Base-by-base conservation (phyloP, 2,113 vertebrate species). In the Bufo bufo region DNA sequence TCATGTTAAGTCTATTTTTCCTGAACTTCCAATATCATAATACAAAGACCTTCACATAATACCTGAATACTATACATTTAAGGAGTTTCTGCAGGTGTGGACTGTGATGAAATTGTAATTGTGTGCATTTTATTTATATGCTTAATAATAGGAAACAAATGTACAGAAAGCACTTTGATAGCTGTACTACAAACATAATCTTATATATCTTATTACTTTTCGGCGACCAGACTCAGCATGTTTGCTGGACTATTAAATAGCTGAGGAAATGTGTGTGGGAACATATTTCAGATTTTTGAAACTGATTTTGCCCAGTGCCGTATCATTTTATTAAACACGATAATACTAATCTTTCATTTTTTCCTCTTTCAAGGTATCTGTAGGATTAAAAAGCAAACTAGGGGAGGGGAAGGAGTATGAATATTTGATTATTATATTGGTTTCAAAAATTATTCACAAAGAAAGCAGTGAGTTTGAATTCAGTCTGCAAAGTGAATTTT, bases 241-340 rank as follows among this genome's bases (percentile, higher is more conserved):
- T 72, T 72, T 72, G 47, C 5, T 72, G 43, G 8, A 72, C 43
- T 72, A 72, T 72, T 72, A 72, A 72, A 20, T 1, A 45, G 69
- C 69, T 72, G 43, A 72, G 69, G 14, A 72, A 45, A 72, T 45
- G 14, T 72, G 43, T 72, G 33, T 45, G 12, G 33, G 33, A 72
- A 72, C 43, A 72, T 72, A 72, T 72, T 72, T 72, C 43, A 72
- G 69, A 72, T 72, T 72, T 72, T 11, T 71, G 23, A 43, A 45
- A 72, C 45, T 72, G 23, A 72, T 45, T 71, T 72, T 72, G 14
- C 69, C 43, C 69, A 72, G 69, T 72, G 69, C 69, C 43, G 7
- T 45, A 45, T 72, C 69, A 72, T 72, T 72, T 72, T 72, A 72
- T 72, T 72, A 72, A 72, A 72, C 43, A 72, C 45, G 69, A 72